These are phyloP conservation scores for Drosophila murphyi DNA, from an alignment of 1,140 invertebrate species.

Conservation along the genomic window DNA sequence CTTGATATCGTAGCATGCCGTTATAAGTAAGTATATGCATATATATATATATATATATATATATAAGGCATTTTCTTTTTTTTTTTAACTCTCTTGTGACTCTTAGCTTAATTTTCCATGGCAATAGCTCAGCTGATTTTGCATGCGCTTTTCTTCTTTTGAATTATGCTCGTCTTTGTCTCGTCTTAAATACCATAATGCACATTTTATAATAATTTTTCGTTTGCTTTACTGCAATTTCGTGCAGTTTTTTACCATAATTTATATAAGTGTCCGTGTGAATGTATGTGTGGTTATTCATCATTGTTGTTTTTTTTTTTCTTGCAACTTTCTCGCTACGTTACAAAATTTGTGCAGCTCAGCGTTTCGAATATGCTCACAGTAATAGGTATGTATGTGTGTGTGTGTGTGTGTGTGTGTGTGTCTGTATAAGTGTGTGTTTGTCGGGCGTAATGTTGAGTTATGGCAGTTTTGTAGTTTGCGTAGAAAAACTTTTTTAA, in stretches of 20 bases:
- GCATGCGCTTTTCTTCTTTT: slow-evolving; percentile 27
- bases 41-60: slow-evolving; percentile 13
- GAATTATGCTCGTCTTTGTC: slow-evolving; percentile 79
- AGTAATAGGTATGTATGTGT: slow-evolving; percentile 8
- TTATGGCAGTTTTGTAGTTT: slow-evolving; percentile 83
- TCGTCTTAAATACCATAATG: slow-evolving; percentile 81
- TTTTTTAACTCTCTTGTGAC: slow-evolving; percentile 32
- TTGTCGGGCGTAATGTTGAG: slow-evolving; percentile 74
- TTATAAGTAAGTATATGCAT: neutral
- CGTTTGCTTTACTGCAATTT: slow-evolving; percentile 82
- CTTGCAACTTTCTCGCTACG: slow-evolving; percentile 58
- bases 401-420: slow-evolving; percentile 15
- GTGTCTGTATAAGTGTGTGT: slow-evolving; percentile 24
- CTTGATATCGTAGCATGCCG: slow-evolving; percentile 64
- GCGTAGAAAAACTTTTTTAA: slow-evolving; percentile 67
- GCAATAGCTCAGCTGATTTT: slow-evolving; percentile 17
- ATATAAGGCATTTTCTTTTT: slow-evolving; percentile 31
- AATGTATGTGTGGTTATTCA: slow-evolving; percentile 23
- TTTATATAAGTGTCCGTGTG: slow-evolving; percentile 57
- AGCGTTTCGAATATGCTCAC: slow-evolving; percentile 54
- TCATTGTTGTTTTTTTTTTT: slow-evolving; percentile 28
- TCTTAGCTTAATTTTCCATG: slow-evolving; percentile 45
- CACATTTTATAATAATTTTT: slow-evolving; percentile 83
- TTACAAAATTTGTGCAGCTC: slow-evolving; percentile 62
- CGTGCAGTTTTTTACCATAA: slow-evolving; percentile 76